Conservation (phyloP, 2,888 invertebrate species). For the Apodemia duryi region DNA sequence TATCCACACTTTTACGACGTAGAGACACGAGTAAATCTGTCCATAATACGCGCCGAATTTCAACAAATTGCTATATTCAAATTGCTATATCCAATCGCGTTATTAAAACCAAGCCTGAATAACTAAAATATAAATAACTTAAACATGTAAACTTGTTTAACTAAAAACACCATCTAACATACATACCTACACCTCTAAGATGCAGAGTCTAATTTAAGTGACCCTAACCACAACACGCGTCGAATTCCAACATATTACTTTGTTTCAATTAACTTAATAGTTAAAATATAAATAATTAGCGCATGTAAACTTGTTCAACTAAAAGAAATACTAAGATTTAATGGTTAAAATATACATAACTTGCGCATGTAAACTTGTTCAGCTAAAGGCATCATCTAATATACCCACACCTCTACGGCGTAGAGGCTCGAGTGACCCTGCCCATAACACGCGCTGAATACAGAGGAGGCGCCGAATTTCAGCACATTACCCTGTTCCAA, state of each 20-base stretch:
- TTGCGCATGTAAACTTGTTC: background rate
- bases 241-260: background rate
- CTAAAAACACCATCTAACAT: background rate
- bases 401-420: constrained; percentile 2
- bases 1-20: background rate
- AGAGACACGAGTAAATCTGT: background rate
- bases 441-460: constrained; percentile 6
- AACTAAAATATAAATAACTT: background rate
- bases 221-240: background rate
- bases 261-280: background rate
- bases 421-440: background rate
- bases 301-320: too few relatives aligned
- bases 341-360: background rate
- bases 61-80: background rate
- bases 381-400: background rate
- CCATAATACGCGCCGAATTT: background rate
- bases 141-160: background rate
- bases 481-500: constrained; percentile 9
- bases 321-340: too few relatives aligned
- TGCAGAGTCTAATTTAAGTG: background rate
- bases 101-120: too few relatives aligned
- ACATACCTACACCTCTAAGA: background rate
- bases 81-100: background rate
- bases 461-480: constrained; percentile 8
- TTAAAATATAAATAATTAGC: too few relatives aligned